Base-by-base conservation (phyloP, 2,797 vertebrate genomes). In the Hippoglossus hippoglossus region DNA sequence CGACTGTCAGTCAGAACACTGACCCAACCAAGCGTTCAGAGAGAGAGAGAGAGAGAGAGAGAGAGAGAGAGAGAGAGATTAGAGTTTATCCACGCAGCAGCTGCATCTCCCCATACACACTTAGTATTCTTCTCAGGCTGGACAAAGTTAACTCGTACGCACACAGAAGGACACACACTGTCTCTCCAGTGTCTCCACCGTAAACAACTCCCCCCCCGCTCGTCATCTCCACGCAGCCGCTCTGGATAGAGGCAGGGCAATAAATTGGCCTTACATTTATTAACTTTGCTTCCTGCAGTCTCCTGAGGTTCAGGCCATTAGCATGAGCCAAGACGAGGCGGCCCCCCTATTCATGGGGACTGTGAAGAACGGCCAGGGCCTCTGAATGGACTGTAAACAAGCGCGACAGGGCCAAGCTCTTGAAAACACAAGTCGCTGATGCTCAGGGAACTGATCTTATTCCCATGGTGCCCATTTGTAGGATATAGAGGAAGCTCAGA, bases 231-330 rank as follows among this genome's bases (percentile, higher is more conserved):
- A 0, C 10, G 34, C 59, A 64, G 73, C 75, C 68, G 55, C 67
- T 79, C 55, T n/a, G 70, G 67, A 28, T 57, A n/a, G 28, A 83
- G 54, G 67, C 70, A 65, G 55, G 67, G 65, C 77, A 69, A 71
- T 82, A 88, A 79, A 87, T 85, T 81, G 81, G 77, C 73, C 77
- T 71, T 61, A 83, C 81, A 78, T 80, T 81, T 87, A 84, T 81
- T 84, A 80, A 68, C 67, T 84, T 84, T 63, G 68, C 73, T 71
- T 72, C 47, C 66, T 44, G 67, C 65, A 36, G 5, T 68, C 81
- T 75, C 79, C 63, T n/a, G 86, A 85, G 82, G 75, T 59, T 81
- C 6, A 15, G 11, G 39, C 68, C 59, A 81, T 87, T 88, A 87
- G 75, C 84, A 75, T 81, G 56, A 78, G 67, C 60, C 41, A 36